Evolutionary conservation across 2,797 vertebrate genomes (phyloP), one percentile per base, ranked within the genome.

Genomic region (Heteromormyrus szaboi): DNA sequence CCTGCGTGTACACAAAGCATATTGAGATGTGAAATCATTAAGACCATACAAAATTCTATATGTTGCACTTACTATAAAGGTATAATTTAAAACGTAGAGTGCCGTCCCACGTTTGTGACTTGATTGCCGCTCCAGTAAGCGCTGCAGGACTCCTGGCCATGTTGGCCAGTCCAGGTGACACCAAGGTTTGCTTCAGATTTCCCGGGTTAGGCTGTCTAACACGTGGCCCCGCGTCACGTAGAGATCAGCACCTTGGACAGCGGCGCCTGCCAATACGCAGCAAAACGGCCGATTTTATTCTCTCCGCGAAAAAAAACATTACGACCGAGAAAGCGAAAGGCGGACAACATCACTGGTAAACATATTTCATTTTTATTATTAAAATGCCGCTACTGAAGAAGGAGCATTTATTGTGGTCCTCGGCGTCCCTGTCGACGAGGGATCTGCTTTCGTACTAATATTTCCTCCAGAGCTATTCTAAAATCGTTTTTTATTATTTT

Each of bases 211-310:
- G 9, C 85, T 88, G 84, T 19, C 68, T 72, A 79, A 72, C 93
- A 92, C 92, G 93, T 94, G 94, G 92, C 85, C 88, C 0, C 89
- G 91, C 94, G 95, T 96, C 93, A 94, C 91, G 87, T 85, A 86
- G 90, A 88, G 92, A 92, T 96, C 95, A 96, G 95, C 94, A 96
- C 95, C 94, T 68, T 87, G 96, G 96, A 96, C 95, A 96, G 95
- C 93, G 92, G 88, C 92, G 91, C 89, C 90, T 92, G 92, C 94
- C 93, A 89, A 91, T 90, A 68, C 88, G 90, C 92, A 91, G 85
- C 48, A 89, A 4, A 91, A 91, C 89, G 51, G 91, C 85, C 85
- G 90, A 93, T 90, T 91, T 85, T 88, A 89, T 87, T 90, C 90
- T 14, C 9, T 25, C 89, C 88, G 88, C 76, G 54, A 19, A 76